A percentile compares a stretch with the other conserved stretches of the same genome.
Evolutionary conservation across 2,113 vertebrate genomes (phyloP).

Genomic region (Chionodraco myersi): DNA sequence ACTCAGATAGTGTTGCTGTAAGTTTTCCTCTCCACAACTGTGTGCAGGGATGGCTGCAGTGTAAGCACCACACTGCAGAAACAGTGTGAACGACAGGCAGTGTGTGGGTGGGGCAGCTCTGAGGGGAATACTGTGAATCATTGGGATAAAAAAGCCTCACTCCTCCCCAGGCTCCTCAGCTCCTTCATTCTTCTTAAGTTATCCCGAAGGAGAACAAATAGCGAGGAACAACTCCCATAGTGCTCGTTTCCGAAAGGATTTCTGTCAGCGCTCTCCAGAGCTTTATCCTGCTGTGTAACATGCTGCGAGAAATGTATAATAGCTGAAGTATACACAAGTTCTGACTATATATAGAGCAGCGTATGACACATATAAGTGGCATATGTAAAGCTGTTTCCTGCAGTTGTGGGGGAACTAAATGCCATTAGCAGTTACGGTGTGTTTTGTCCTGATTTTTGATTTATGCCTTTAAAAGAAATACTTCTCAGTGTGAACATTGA

Average conservation of each 20-base stretch:
- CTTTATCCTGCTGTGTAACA: conserved; percentile 3
- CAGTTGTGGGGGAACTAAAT: not conserved
- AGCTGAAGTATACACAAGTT: not conserved
- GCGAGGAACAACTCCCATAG: conserved; percentile 36
- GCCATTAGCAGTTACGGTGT: not conserved
- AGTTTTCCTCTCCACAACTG: not conserved
- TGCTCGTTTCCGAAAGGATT: conserved; percentile 34
- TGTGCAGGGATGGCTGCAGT: conserved; percentile 25
- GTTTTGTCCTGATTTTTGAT: not conserved
- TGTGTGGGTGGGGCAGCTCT: conserved; percentile 45
- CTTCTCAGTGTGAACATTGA: not conserved
- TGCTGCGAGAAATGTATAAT: conserved; percentile 11
- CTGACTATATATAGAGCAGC: not conserved
- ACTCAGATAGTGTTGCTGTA: not conserved
- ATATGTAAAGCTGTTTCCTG: not conserved
- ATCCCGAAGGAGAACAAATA: conserved; percentile 33
- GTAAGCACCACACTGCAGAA: conserved; percentile 38
- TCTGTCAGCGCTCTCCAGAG: conserved; percentile 17
- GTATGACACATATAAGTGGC: not conserved
- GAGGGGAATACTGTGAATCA: conserved; percentile 31
- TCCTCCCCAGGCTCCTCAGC: conserved; percentile 23
- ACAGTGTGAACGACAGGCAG: conserved; percentile 23
- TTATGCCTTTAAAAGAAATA: not conserved
- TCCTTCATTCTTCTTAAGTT: conserved; percentile 32
- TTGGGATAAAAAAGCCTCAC: conserved; percentile 13